These are phyloP conservation scores for Coregonus suidteri DNA, from an alignment of 2,797 vertebrate species.

Conservation along the genomic window DNA sequence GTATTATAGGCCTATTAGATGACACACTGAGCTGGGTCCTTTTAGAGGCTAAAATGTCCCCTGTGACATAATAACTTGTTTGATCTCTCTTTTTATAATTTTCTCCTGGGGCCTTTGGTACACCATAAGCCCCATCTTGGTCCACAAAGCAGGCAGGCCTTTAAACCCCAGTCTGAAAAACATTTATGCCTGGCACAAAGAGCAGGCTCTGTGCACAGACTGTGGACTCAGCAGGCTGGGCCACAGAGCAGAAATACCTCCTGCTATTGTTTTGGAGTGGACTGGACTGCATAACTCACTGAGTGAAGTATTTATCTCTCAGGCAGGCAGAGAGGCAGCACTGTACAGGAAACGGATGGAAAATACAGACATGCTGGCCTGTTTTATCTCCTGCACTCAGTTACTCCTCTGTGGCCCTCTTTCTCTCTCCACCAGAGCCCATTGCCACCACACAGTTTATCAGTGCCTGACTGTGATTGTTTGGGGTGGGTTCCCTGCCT, in stretches of 20 bases:
- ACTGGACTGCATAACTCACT: conserved; percentile 54
- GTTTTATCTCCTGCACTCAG: conserved; percentile 20
- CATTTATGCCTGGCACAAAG: conserved; percentile 38
- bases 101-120: neutral
- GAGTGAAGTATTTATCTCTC: conserved; percentile 71
- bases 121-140: conserved; percentile 29
- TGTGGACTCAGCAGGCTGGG: conserved; percentile 63
- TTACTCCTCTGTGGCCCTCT: neutral
- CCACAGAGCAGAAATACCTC: neutral
- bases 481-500: neutral
- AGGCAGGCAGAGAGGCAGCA: neutral
- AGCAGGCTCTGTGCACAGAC: conserved; percentile 49
- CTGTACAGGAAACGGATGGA: conserved; percentile 3
- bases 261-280: conserved; percentile 71
- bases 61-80: neutral
- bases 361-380: neutral
- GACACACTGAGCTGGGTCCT: neutral
- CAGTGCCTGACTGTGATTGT: conserved; percentile 5
- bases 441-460: neutral
- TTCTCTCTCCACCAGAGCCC: neutral
- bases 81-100: conserved; percentile 13
- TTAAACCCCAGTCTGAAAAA: conserved; percentile 59
- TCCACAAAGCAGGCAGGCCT: conserved; percentile 39
- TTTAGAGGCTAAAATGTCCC: too few relatives aligned
- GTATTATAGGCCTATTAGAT: neutral